phyloP scores from a whole-genome alignment of 2,113 vertebrate species.

The Coptodon rendalli region DNA sequence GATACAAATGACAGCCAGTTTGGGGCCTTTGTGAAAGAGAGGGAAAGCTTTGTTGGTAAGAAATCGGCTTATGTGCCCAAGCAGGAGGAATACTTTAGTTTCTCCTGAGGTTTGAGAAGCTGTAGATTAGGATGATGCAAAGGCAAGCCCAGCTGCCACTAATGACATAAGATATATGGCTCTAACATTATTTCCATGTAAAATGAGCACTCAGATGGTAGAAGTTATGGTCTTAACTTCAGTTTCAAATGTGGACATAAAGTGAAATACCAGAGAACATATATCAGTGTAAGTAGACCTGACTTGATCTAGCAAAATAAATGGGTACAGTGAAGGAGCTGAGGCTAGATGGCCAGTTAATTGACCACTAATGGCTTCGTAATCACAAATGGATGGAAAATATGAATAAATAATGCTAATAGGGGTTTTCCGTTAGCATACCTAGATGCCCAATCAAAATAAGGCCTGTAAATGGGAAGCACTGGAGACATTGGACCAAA shows the following conservation, averaged over 20 bases:
- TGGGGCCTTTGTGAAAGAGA: neutral
- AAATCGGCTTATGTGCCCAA: neutral
- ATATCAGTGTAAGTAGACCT: neutral
- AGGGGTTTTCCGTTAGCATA: neutral
- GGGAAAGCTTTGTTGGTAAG: neutral
- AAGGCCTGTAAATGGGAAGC: neutral
- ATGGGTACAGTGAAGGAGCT: neutral
- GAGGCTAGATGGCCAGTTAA: neutral
- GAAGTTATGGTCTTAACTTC: neutral
- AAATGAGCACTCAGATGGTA: neutral
- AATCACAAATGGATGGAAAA: neutral
- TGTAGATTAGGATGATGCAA: neutral
- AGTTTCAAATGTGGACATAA: neutral
- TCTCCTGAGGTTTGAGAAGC: neutral
- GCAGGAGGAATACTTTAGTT: neutral
- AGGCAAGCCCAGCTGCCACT: neutral
- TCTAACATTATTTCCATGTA: neutral
- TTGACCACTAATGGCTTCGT: neutral
- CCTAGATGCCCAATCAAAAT: neutral
- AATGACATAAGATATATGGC: neutral
- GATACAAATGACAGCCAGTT: neutral
- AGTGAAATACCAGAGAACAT: neutral
- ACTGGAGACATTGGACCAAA: neutral
- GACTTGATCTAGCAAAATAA: neutral
- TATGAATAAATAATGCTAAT: neutral